phyloP scores from a whole-genome alignment of 30 jellyfish, hydroid and myxozoan species.

The Calvadosia cruxmelitensis region DNA sequence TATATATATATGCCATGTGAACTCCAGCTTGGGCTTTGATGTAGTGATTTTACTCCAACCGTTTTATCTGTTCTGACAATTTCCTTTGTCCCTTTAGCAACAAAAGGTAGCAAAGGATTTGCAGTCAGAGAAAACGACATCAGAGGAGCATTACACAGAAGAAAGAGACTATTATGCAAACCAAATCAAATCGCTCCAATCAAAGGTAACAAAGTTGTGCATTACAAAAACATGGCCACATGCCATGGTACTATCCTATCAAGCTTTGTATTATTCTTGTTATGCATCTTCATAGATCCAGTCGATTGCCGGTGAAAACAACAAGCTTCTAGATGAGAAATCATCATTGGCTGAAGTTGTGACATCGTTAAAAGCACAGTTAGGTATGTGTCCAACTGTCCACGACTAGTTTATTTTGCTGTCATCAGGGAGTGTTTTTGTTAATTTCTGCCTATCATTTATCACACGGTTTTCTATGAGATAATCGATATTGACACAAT shows the following conservation, averaged over 20 bases:
- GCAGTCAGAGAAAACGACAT: slow-evolving; percentile 45
- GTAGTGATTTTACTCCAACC: no score
- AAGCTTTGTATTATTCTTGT: no score
- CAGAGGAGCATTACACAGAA: slow-evolving; percentile 49
- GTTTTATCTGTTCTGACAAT: no score
- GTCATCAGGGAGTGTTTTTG: no score
- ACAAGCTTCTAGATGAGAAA: not conserved
- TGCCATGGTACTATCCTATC: not conserved
- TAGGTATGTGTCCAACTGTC: not conserved
- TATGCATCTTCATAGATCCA: not conserved
- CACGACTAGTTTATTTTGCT: no score
- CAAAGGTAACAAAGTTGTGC: not conserved
- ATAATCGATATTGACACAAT: no score
- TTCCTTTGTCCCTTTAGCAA: slow-evolving; percentile 36
- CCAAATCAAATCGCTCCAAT: slow-evolving; percentile 25
- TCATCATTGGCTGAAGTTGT: not conserved
- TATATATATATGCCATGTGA: no score
- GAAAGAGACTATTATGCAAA: slow-evolving; percentile 29
- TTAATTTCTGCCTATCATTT: no score
- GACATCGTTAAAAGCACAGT: not conserved
- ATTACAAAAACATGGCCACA: not conserved
- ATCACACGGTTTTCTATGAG: no score
- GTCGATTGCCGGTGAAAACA: not conserved
- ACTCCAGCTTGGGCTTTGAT: no score
- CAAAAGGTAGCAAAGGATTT: slow-evolving; percentile 28